A percentile compares a stretch with the other conserved stretches of the same genome.
These are phyloP conservation scores for Laothoe populi DNA, from an alignment of 2,888 invertebrate species.

Conservation along the genomic window DNA sequence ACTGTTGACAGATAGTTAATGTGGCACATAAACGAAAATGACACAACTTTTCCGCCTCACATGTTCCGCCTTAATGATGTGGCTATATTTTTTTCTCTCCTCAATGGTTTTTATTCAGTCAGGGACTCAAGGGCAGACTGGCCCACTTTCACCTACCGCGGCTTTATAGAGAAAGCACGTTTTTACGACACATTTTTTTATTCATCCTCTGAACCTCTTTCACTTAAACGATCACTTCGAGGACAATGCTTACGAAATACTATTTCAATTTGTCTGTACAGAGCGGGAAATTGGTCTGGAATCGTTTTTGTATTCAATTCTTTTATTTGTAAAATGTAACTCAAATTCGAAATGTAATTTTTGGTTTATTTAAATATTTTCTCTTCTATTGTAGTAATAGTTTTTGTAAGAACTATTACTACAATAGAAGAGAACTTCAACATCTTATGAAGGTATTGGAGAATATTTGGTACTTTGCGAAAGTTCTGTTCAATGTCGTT, in stretches of 20 bases:
- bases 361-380: neutral
- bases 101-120: conserved; percentile 16
- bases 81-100: conserved; percentile 22
- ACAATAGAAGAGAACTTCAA: no score
- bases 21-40: neutral
- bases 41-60: conserved; percentile 5
- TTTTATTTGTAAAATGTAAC: neutral
- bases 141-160: conserved; percentile 75
- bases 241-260: conserved; percentile 33
- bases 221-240: conserved; percentile 37
- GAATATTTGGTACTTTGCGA: no score
- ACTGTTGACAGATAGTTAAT: neutral
- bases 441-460: no score
- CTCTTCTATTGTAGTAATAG: no score
- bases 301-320: conserved; percentile 39
- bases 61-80: conserved; percentile 19
- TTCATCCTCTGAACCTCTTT: conserved; percentile 59
- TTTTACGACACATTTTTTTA: conserved; percentile 57
- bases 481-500: no score
- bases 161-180: conserved; percentile 66
- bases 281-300: conserved; percentile 36
- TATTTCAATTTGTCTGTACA: conserved; percentile 21
- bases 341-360: conserved; percentile 4
- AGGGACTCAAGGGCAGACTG: conserved; percentile 67
- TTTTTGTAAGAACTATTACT: no score